Evolutionary conservation across 2,113 vertebrate genomes (phyloP), one percentile per base, ranked within the genome.

Genomic region (Nyctereutes procyonoides): DNA sequence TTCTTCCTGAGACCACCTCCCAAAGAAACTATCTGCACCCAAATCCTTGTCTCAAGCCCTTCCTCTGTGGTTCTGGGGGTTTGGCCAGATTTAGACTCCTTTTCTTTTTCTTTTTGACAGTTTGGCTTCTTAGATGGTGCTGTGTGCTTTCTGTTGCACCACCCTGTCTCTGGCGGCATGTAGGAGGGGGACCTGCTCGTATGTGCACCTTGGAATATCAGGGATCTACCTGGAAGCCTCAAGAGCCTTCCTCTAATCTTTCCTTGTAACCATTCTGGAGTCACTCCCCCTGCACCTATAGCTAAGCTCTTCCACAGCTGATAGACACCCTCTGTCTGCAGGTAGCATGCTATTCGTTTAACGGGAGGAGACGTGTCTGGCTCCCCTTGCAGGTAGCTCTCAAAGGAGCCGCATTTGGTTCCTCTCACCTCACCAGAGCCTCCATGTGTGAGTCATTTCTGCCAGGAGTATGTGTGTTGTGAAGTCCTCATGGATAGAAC

Each of bases 401-500:
- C 69, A 12, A 12, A 83, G 60, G 56, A 9, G 19, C 56, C 2
- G 62, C 15, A 1, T 19, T 53, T 4, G 4, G 71, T 28, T 56
- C 43, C 13, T 30, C 19, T 73, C 17, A 0, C 24, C 55, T 89
- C 7, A 0, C 84, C 51, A 53, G 83, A 43, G 58, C 65, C 74
- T 89, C 30, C 2, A 2, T 0, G 62, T 62, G 28, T 81, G 96
- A 92, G 83, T 96, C 93, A 87, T 77, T 56, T 28, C 96, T 84
- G 79, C 65, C 19, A 48, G 9, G 35, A n/a, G 38, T 26, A 22
- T 12, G 43, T 55, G 38, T 6, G 2, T 76, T 65, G n/a, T 35
- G 32, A 88, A 90, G 93, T 83, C 92, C 95, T 24, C 69, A 3
- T 32, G 38, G 95, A 74, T 10, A 32, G 81, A 85, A 94, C 63